These are phyloP conservation scores for Dynastes maya DNA, from an alignment of 2,888 invertebrate genomes.

Conservation along the genomic window DNA sequence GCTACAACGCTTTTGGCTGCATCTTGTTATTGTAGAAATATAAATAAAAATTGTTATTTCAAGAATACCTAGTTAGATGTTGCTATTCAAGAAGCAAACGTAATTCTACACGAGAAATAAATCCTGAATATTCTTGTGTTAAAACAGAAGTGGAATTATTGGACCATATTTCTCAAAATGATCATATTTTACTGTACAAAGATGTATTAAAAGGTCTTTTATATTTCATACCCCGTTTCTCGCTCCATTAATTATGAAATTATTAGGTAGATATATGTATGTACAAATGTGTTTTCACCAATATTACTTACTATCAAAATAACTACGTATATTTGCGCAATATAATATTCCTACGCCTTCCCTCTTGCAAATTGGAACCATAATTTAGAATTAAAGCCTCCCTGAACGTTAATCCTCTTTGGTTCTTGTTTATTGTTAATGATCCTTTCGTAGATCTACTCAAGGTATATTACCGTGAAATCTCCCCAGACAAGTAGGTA, in stretches of 20 bases:
- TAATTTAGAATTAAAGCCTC: constrained; percentile 32
- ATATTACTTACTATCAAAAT: constrained; percentile 1
- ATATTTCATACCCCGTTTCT: too few species aligned
- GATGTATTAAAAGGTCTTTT: too few species aligned
- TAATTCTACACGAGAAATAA: too few species aligned
- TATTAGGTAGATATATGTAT: neutral
- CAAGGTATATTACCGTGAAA: constrained; percentile 24
- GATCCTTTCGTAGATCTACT: constrained; percentile 22
- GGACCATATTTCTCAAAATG: too few species aligned
- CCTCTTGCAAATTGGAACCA: constrained; percentile 14
- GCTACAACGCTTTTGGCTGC: too few species aligned
- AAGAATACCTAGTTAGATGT: too few species aligned
- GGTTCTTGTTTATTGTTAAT: constrained; percentile 41
- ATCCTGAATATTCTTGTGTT: too few species aligned
- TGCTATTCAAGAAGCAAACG: too few species aligned
- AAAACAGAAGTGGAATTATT: too few species aligned
- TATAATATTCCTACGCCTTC: neutral
- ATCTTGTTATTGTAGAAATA: too few species aligned
- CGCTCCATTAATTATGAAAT: neutral
- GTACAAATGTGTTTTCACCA: neutral
- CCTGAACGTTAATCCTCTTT: constrained; percentile 37
- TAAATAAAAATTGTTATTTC: too few species aligned
- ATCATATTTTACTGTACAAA: too few species aligned
- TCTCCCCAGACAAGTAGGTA: constrained; percentile 36
- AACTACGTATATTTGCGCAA: neutral